phyloP scores from a whole-genome alignment of 2,113 vertebrate genomes.

The Nibea albiflora region DNA sequence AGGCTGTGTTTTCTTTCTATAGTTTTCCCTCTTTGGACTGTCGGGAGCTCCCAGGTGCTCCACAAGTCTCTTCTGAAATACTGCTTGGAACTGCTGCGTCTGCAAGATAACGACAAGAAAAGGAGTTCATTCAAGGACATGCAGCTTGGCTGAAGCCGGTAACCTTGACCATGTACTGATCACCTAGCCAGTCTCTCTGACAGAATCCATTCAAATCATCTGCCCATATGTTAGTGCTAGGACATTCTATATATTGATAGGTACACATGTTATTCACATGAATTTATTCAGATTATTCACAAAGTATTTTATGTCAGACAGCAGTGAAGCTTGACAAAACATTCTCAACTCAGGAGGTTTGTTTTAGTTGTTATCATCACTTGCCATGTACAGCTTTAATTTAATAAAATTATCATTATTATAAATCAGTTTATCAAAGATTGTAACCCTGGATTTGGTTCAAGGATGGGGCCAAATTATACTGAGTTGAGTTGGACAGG shows the following conservation, averaged over 20 bases:
- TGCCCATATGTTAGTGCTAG: no score
- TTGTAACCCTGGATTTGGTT: not conserved
- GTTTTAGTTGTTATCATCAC: not conserved
- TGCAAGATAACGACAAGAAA: conserved; percentile 34
- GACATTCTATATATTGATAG: not conserved
- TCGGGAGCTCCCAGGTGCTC: conserved; percentile 45
- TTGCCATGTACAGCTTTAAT: not conserved
- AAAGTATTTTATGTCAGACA: not conserved
- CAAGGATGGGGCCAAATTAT: not conserved
- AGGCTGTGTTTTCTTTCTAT: conserved; percentile 49
- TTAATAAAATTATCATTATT: not conserved
- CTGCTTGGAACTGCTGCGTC: conserved; percentile 51
- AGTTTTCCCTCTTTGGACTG: conserved; percentile 43
- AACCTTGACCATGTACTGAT: conserved; percentile 9
- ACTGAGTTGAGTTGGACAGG: not conserved
- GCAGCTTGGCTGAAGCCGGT: not conserved
- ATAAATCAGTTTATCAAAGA: not conserved
- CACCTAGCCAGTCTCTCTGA: not conserved
- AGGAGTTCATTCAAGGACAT: conserved; percentile 21
- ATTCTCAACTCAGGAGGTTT: not conserved
- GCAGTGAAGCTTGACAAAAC: not conserved
- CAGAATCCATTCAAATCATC: no score
- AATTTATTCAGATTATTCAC: not conserved
- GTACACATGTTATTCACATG: no score
- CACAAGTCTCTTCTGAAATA: conserved; percentile 59